Evolutionary conservation across 2,888 invertebrate genomes (phyloP).

Genomic region (Pyralis farinalis): DNA sequence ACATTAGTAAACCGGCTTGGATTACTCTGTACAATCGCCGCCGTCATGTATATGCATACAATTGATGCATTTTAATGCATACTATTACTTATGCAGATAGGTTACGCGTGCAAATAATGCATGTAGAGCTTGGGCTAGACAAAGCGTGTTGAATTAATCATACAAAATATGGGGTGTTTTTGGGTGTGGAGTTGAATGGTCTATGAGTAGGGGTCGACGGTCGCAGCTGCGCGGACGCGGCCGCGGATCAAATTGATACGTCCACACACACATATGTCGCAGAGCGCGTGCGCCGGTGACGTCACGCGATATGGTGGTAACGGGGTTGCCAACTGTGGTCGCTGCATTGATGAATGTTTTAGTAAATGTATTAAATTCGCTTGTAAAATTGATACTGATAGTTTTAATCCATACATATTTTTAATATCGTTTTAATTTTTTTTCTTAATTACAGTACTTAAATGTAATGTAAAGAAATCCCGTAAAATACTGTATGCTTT

Average conservation of each 20-base stretch:
- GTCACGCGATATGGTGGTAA: conserved; percentile 41
- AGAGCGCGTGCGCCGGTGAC: conserved; percentile 45
- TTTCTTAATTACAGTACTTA: no score
- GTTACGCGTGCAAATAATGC: conserved; percentile 57
- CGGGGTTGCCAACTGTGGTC: conserved; percentile 15
- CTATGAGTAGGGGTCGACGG: conserved; percentile 48
- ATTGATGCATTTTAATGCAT: conserved; percentile 51
- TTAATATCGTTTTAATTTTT: no score
- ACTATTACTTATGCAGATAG: conserved; percentile 58
- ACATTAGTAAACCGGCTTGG: conserved; percentile 32
- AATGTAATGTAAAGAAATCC: no score
- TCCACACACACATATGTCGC: conserved; percentile 35
- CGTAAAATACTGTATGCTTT: no score
- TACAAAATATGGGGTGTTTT: conserved; percentile 62
- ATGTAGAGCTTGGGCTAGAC: conserved; percentile 56
- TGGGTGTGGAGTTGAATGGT: conserved; percentile 32
- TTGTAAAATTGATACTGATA: no score
- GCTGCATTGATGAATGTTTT: conserved; percentile 2
- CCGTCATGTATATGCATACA: conserved; percentile 29
- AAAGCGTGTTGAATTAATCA: conserved; percentile 67
- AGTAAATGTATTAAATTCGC: background rate
- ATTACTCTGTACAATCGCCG: conserved; percentile 28
- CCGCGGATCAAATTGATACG: conserved; percentile 73
- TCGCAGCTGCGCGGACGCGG: conserved; percentile 72
- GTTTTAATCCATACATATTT: no score